These are phyloP conservation scores for Epizoanthus illoricatus DNA, from an alignment of 92 coral and sea anemone genomes.

Conservation along the genomic window DNA sequence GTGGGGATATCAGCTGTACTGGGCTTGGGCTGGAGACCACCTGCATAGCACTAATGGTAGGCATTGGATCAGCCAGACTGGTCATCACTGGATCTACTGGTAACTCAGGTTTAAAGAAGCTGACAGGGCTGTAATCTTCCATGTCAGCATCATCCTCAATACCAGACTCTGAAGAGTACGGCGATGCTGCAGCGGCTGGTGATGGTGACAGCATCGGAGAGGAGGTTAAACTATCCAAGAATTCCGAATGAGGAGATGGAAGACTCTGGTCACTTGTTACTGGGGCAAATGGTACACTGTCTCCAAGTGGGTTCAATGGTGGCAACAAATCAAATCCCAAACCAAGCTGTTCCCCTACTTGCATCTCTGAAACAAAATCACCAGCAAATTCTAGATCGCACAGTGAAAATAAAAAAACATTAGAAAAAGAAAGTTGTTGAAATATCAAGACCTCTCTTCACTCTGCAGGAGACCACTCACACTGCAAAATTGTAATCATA, in stretches of 20 bases:
- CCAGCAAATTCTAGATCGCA: slow-evolving; percentile 36
- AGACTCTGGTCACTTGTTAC: slow-evolving; percentile 23
- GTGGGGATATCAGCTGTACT: background rate
- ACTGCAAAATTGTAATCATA: no score
- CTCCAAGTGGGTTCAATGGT: slow-evolving; percentile 20
- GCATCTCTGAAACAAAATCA: slow-evolving; percentile 66
- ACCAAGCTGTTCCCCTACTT: slow-evolving; percentile 45
- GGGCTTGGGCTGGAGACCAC: background rate
- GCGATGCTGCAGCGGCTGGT: slow-evolving; percentile 57
- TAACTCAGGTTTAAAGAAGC: slow-evolving; percentile 14
- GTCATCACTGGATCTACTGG: background rate
- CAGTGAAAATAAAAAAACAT: background rate
- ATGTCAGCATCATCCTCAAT: slow-evolving; percentile 78
- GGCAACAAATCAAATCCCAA: slow-evolving; percentile 39
- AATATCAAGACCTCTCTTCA: no score
- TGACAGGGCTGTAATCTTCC: slow-evolving; percentile 46
- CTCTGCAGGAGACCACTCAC: no score
- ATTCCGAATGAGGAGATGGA: slow-evolving; percentile 58
- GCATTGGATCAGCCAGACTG: background rate
- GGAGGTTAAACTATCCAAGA: slow-evolving; percentile 63
- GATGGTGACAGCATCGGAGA: slow-evolving; percentile 75
- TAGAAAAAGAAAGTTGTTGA: background rate
- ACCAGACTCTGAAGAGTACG: slow-evolving; percentile 78
- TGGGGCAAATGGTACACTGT: slow-evolving; percentile 8
- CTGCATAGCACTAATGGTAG: background rate